Evolutionary conservation across 2,113 vertebrate species (phyloP), one percentile per base, ranked within the genome.

Genomic region (Capreolus pygargus): DNA sequence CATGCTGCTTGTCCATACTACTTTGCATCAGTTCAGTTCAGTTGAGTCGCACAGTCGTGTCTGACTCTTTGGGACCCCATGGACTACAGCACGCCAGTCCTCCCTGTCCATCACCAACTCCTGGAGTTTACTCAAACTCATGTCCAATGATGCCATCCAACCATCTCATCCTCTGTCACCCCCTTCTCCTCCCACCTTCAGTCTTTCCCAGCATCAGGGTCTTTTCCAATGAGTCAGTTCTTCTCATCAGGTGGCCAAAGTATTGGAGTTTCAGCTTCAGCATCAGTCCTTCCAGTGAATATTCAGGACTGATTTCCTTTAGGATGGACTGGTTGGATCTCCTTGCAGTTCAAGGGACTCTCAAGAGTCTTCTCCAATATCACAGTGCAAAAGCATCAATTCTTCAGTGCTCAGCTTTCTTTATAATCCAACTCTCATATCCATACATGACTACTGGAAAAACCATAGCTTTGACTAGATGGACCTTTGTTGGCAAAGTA

Each of bases 21-120:
- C 17, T 70, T 70, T 70, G 19, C 2, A 39, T 70, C 67, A 70
- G 11, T 39, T 70, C 10, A 36, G 64, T 36, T 70, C n/a, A 70
- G n/a, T 39, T 70, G 9, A 70, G 19, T 23, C 0, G 1, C n/a
- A 39, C n/a, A 70, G n/a, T 23, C 4, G 0, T 23, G n/a, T 39
- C 67, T 2, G 19, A 39, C 2, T 39, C 5, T 70, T 70, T 23
- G 67, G 10, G 67, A 70, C 36, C 19, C 10, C 67, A 70, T 70
- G 67, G 16, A 61, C 58, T 60, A 13, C 58, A 60, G 58, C 27
- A 60, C 0, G 15, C n/a, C 5, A 70, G 67, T n/a, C n/a, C 67
- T 70, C 19, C 19, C 67, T 70, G 67, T 23, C 19, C n/a, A 70
- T 70, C n/a, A 70, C n/a, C 67, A 36, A 70, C n/a, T 70, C 67